A percentile compares a stretch with the other conserved stretches of the same genome.
phyloP scores from a whole-genome alignment of 2,888 invertebrate genomes.

The Tanytarsus gracilentus region DNA sequence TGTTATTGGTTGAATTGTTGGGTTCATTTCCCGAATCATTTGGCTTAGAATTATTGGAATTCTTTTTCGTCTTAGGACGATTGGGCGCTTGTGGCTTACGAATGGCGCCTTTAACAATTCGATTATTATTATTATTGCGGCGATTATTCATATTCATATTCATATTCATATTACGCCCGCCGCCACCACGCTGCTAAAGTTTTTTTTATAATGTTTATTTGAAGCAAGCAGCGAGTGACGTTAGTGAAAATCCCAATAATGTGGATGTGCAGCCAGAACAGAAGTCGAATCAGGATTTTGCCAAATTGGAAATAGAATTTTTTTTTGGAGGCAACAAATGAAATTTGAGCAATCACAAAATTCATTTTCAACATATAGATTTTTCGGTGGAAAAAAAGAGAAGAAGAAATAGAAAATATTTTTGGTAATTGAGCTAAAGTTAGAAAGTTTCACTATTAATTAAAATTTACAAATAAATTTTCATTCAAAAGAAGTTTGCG shows the following conservation, averaged over 20 bases:
- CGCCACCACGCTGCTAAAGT: slow-evolving; percentile 34
- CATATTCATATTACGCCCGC: slow-evolving; percentile 36
- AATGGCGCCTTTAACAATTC: slow-evolving; percentile 38
- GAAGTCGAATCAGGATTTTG: too few relatives aligned
- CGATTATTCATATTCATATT: slow-evolving; percentile 30
- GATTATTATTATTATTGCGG: slow-evolving; percentile 21
- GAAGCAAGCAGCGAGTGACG: not conserved
- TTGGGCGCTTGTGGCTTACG: slow-evolving; percentile 46
- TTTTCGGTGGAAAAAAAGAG: too few relatives aligned
- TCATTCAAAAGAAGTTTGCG: too few relatives aligned
- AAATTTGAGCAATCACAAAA: too few relatives aligned
- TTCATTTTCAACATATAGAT: too few relatives aligned
- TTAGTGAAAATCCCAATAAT: slow-evolving; percentile 1
- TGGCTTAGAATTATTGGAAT: slow-evolving; percentile 42
- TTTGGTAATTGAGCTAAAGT: too few relatives aligned
- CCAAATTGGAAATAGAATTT: too few relatives aligned
- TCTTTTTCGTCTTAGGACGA: slow-evolving; percentile 45
- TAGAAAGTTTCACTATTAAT: too few relatives aligned
- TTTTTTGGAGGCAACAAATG: too few relatives aligned
- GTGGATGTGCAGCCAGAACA: too few relatives aligned
- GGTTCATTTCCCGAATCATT: slow-evolving; percentile 45
- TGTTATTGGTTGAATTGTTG: slow-evolving; percentile 34
- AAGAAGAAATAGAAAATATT: too few relatives aligned
- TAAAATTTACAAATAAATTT: too few relatives aligned
- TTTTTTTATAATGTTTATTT: slow-evolving; percentile 1